Evolutionary conservation across 2,797 vertebrate genomes (phyloP).

Genomic region (Octomys mimax): DNA sequence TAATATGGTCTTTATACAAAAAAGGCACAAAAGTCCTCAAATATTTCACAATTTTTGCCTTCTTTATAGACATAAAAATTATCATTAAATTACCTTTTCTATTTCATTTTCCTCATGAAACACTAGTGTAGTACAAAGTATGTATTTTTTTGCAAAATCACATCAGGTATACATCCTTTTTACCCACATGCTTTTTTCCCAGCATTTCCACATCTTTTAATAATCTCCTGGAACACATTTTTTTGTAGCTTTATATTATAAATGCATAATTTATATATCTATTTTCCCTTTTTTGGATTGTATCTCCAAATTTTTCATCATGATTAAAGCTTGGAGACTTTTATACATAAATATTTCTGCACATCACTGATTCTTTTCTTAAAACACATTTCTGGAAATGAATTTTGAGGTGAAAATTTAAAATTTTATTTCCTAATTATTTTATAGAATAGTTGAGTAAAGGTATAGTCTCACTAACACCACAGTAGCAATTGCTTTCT

Average conservation of each 20-base stretch:
- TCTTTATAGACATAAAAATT: not conserved
- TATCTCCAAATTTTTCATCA: not conserved
- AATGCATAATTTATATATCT: constrained; percentile 24
- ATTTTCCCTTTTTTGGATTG: not conserved
- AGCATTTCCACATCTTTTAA: constrained; percentile 38
- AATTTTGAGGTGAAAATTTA: not conserved
- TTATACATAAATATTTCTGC: not conserved
- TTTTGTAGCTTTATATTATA: not conserved
- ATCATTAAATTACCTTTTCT: not conserved
- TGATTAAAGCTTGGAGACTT: constrained; percentile 2
- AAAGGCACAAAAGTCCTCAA: not conserved
- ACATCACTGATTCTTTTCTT: constrained; percentile 9
- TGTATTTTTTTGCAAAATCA: constrained; percentile 30
- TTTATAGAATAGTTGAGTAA: not conserved
- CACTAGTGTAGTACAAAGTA: not conserved
- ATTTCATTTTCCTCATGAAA: not conserved
- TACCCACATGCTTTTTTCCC: not conserved
- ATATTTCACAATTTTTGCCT: not conserved
- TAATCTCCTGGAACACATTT: not conserved
- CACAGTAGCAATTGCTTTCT: not conserved
- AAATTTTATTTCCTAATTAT: not conserved
- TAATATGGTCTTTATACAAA: not conserved
- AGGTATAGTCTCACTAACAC: not conserved
- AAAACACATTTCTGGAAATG: not conserved
- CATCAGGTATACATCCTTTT: not conserved